Evolutionary conservation across 92 coral and sea anemone species (phyloP), one percentile per base, ranked within the genome.

Genomic region (Epizoanthus rinbou): DNA sequence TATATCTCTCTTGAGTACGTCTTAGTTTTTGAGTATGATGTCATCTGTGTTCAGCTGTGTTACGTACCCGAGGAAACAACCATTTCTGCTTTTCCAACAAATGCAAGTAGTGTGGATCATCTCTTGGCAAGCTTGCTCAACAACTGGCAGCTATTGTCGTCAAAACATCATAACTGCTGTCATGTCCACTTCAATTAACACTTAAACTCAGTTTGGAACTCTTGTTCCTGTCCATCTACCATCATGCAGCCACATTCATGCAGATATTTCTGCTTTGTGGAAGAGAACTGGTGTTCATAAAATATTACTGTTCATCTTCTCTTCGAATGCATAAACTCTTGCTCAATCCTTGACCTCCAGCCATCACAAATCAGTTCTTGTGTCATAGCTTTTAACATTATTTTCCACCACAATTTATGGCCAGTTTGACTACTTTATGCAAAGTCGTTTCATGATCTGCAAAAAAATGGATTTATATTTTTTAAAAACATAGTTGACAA

Each of bases 381-480:
- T 22, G 69, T 25, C 54, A 47, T 10, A 11, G 15, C 14, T 47
- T 28, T 47, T 8, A 64, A 64, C 39, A 25, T 64, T n/a, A n/a
- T n/a, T n/a, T 64, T 28, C 14, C 28, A 25, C 39, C 69, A 64
- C 24, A 14, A 21, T 33, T 7, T 21, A 33, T 64, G 17, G 28
- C 11, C 69, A 64, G 14, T 70, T n/a, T 74, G 18, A 53, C 35
- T 43, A 74, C 80, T 74, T 74, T 37, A 76, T 59, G 69, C 68
- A 76, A 59, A 76, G 81, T n/a, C 69, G 59, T 59, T 43, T 76
- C 81, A 76, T 76, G 31, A 76, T 59, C 81, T 76, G 69, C 16
- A 37, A 58, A 19, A 25, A 35, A 11, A 39, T 8, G 8, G 7
- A 76, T 24, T 22, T 28, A 64, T 73, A 5, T n/a, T 23, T 37